Evolutionary conservation across 2,888 invertebrate species (phyloP).

Genomic region (Ditylenchus weischeri): DNA sequence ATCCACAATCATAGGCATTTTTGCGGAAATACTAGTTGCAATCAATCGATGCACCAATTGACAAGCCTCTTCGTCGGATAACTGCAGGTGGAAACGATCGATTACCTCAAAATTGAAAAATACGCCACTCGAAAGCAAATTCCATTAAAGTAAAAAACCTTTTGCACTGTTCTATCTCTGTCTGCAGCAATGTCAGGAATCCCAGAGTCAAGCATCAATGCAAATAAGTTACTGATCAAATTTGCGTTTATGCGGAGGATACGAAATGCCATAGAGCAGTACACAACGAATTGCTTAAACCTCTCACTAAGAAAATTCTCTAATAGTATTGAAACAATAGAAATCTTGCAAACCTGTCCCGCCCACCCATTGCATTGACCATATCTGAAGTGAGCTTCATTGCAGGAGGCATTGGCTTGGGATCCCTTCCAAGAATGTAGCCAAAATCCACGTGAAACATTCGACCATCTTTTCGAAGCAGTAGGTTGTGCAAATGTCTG

Average conservation of each 20-base stretch:
- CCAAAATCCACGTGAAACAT: conserved; percentile 97
- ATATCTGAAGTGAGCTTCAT: conserved; percentile 98
- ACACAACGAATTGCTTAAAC: conserved; percentile 85
- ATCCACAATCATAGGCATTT: conserved; percentile 92
- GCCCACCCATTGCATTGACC: conserved; percentile 74
- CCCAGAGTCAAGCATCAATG: conserved; percentile 95
- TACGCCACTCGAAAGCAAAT: conserved; percentile 2
- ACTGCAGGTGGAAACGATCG: conserved; percentile 72
- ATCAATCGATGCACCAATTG: conserved; percentile 86
- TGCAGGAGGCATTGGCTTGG: conserved; percentile 94
- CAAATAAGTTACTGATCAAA: conserved; percentile 85
- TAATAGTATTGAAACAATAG: no score
- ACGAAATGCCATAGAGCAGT: conserved; percentile 81
- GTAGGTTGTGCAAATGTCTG: conserved; percentile 84
- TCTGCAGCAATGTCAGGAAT: conserved; percentile 97
- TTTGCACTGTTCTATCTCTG: conserved; percentile 81
- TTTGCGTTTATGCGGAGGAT: conserved; percentile 86
- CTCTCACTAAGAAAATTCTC: conserved; percentile 68
- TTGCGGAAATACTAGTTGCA: conserved; percentile 87
- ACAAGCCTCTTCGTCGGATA: conserved; percentile 93
- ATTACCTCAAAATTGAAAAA: conserved; percentile 58
- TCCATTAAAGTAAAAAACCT: not conserved
- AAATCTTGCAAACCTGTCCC: conserved; percentile 15
- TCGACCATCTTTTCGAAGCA: conserved; percentile 80
- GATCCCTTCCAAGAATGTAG: conserved; percentile 87